Conservation (phyloP, 2,888 invertebrate genomes). For the Chymomyza caudatula region DNA sequence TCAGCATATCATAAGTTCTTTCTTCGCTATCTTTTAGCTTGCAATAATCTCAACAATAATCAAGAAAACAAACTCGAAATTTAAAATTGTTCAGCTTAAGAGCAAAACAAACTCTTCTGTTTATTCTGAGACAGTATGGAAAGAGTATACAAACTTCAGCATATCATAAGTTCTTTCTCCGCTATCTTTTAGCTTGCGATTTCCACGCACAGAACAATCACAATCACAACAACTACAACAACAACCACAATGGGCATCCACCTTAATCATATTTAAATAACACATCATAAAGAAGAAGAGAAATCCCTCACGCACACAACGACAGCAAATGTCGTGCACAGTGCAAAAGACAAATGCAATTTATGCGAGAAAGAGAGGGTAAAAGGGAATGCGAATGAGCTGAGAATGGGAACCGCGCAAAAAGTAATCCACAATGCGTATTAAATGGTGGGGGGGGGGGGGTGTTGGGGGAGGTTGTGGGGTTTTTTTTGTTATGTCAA, state of each 20-base stretch:
- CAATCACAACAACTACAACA: conserved; percentile 8
- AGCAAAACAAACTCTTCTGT: background rate
- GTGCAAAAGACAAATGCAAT: conserved; percentile 50
- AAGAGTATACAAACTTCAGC: background rate
- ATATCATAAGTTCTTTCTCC: background rate
- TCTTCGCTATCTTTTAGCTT: background rate
- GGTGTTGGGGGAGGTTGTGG: background rate
- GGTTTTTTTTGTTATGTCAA: background rate
- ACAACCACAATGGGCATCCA: conserved; percentile 23
- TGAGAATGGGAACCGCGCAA: background rate
- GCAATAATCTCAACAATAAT: no score
- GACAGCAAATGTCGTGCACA: conserved; percentile 20
- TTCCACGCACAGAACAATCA: background rate
- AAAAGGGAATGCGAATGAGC: background rate
- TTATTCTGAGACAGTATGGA: no score
- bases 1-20: background rate
- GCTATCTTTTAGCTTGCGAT: background rate
- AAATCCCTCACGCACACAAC: conserved; percentile 18
- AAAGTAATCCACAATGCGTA: conserved; percentile 1
- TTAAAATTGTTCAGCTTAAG: background rate
- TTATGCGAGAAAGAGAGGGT: conserved; percentile 17
- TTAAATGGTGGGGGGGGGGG: background rate
- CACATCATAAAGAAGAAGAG: conserved; percentile 13
- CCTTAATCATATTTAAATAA: conserved; percentile 57
- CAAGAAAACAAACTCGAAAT: no score